phyloP scores from a whole-genome alignment of 2,888 invertebrate species.

The Gnatocerus cornutus region DNA sequence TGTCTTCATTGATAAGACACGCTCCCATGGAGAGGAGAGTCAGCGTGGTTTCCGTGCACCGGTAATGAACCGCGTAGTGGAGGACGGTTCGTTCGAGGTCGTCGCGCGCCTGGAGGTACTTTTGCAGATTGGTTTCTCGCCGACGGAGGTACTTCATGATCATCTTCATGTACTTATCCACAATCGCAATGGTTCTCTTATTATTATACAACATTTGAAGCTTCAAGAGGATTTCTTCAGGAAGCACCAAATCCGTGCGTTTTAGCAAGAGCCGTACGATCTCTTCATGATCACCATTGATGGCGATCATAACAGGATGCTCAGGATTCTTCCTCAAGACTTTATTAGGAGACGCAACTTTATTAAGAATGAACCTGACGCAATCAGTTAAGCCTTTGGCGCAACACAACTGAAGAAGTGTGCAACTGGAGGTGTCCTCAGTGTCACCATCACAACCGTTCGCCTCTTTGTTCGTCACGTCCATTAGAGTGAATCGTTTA shows the following conservation, averaged over 20 bases:
- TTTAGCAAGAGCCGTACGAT: not conserved
- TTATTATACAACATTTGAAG: not conserved
- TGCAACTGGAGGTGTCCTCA: conserved; percentile 17
- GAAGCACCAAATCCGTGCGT: not conserved
- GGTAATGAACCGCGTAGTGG: not conserved
- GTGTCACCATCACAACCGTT: conserved; percentile 3
- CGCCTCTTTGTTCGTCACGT: not conserved
- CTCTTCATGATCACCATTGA: not conserved
- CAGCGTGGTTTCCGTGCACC: not conserved
- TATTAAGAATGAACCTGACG: conserved; percentile 7
- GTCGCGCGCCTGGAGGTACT: not conserved
- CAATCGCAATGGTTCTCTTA: not conserved
- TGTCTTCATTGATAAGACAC: not conserved
- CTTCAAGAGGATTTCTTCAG: not conserved
- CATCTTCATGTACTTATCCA: conserved; percentile 1
- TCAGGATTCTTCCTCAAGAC: not conserved
- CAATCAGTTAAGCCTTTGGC: conserved; percentile 12
- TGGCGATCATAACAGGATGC: conserved; percentile 10
- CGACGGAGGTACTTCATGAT: not conserved
- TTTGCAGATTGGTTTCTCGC: not conserved
- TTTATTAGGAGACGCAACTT: conserved; percentile 1
- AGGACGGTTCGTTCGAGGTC: not conserved
- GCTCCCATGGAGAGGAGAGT: conserved; percentile 14
- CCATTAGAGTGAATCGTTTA: not conserved
- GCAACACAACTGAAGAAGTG: conserved; percentile 12